These are phyloP conservation scores for Dipus sagitta DNA, from an alignment of 2,797 vertebrate genomes.

Conservation along the genomic window DNA sequence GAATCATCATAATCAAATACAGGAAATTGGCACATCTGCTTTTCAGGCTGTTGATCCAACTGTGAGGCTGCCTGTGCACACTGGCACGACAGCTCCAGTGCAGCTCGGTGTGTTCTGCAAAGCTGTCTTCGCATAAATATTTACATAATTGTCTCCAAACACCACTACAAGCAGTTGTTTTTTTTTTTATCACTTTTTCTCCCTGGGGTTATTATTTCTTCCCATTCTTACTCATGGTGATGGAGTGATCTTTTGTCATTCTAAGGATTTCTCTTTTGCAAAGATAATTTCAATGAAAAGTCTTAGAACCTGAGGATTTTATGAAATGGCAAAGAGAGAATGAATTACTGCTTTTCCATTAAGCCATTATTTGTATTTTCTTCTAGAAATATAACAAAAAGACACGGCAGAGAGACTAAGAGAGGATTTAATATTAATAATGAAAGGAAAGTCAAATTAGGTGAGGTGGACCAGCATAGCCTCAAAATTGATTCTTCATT, in stretches of 20 bases:
- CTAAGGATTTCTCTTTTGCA: slow-evolving; percentile 26
- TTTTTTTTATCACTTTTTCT: slow-evolving; percentile 76
- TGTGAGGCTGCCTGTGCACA: slow-evolving; percentile 76
- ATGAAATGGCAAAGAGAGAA: neutral
- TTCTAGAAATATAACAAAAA: neutral
- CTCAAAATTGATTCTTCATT: neutral
- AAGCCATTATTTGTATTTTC: neutral
- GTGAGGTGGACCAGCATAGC: neutral
- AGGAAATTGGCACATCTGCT: slow-evolving; percentile 92
- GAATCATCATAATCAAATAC: slow-evolving; percentile 88
- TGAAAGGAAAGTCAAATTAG: neutral
- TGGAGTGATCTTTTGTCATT: slow-evolving; percentile 51
- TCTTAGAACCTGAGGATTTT: neutral
- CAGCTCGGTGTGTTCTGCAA: slow-evolving; percentile 80
- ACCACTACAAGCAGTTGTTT: slow-evolving; percentile 78
- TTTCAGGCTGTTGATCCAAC: slow-evolving; percentile 85
- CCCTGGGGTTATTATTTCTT: slow-evolving; percentile 74
- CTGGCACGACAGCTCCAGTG: slow-evolving; percentile 81
- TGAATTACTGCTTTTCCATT: neutral
- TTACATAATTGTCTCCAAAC: slow-evolving; percentile 84
- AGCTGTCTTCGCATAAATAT: slow-evolving; percentile 84
- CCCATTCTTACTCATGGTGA: slow-evolving; percentile 49
- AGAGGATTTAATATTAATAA: neutral
- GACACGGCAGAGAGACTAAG: neutral
- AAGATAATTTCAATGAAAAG: slow-evolving; percentile 47